Conservation (phyloP, 2,113 vertebrate species). For the Cheilinus undulatus region DNA sequence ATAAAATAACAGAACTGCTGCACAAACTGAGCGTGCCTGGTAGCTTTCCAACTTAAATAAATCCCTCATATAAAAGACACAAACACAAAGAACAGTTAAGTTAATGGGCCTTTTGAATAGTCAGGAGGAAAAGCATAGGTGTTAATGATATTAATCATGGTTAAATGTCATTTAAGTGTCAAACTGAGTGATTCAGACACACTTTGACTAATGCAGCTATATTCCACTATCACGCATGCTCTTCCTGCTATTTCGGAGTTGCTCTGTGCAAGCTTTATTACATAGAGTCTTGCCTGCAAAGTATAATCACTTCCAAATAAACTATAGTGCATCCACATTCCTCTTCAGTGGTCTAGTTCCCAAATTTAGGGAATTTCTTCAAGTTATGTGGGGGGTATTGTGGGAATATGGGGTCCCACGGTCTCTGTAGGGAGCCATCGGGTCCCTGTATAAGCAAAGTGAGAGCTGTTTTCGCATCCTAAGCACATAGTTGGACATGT, state of each 20-base stretch:
- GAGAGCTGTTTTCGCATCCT: too few relatives aligned
- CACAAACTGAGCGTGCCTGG: background rate
- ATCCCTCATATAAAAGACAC: background rate
- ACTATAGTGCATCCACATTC: background rate
- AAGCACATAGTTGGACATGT: too few relatives aligned
- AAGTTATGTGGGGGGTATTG: too few relatives aligned
- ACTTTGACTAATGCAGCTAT: too few relatives aligned
- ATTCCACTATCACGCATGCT: too few relatives aligned
- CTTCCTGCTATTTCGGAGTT: background rate
- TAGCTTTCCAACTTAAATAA: background rate
- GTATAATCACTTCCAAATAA: background rate
- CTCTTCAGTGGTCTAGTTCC: background rate
- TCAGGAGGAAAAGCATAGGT: background rate
- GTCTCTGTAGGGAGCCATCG: too few relatives aligned
- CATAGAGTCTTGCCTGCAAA: background rate
- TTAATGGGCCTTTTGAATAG: background rate
- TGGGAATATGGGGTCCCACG: too few relatives aligned
- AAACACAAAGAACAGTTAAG: background rate
- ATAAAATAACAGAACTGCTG: background rate
- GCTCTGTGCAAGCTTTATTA: too few relatives aligned
- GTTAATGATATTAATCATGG: background rate
- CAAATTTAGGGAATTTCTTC: background rate
- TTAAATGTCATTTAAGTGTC: background rate
- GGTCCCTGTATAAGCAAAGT: too few relatives aligned
- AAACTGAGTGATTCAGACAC: background rate